A percentile compares a stretch with the other conserved stretches of the same genome.
Evolutionary conservation across 2,797 vertebrate genomes (phyloP).

Genomic region (Dipus sagitta): DNA sequence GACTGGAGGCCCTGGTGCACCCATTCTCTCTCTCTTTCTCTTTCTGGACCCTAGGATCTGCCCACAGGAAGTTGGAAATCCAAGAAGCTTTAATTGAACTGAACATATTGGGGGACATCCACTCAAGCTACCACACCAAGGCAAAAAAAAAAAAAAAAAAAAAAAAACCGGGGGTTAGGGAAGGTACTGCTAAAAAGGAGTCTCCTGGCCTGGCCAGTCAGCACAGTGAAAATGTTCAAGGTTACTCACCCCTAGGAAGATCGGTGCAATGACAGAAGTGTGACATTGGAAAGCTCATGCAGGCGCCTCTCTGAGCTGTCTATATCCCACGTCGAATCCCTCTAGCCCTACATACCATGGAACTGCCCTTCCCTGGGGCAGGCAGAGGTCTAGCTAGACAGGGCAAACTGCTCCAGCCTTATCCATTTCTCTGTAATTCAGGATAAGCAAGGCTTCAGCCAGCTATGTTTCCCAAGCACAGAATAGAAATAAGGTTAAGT

Average conservation of each 20-base stretch:
- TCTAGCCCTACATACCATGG: neutral
- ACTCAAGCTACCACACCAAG: no score
- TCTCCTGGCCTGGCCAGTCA: no score
- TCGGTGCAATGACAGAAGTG: neutral
- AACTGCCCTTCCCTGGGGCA: neutral
- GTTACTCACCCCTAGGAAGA: neutral
- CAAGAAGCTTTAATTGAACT: no score
- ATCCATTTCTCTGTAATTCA: neutral
- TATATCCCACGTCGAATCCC: neutral
- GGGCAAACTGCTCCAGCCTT: neutral
- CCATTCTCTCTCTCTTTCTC: no score
- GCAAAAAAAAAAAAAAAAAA: no score
- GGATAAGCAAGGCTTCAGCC: neutral
- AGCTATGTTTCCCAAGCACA: neutral
- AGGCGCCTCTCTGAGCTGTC: neutral
- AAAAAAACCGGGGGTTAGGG: no score
- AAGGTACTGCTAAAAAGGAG: neutral
- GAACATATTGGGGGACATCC: no score
- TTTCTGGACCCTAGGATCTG: no score
- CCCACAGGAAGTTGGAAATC: no score
- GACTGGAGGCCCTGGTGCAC: no score
- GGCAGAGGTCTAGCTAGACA: neutral
- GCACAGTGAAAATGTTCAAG: neutral
- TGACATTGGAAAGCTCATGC: neutral
- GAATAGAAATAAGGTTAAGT: slow-evolving; percentile 1